Evolutionary conservation across 53 echinoderm and acorn worm genomes (phyloP), one percentile per base, ranked within the genome.

Genomic region (Patiria pectinifera): DNA sequence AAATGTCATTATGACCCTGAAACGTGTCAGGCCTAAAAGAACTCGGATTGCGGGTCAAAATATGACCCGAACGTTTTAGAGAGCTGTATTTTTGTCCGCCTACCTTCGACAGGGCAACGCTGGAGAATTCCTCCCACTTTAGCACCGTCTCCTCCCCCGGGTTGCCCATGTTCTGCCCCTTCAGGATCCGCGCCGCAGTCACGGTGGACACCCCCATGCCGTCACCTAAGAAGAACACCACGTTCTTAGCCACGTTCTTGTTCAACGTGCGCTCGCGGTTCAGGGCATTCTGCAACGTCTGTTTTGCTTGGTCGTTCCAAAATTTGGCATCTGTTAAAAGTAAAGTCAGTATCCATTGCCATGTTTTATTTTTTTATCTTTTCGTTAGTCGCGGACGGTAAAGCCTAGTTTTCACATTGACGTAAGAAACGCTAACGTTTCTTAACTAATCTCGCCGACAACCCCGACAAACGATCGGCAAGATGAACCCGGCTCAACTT

Each of bases 121-220:
- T 70, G 4, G 97, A 94, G 82, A 97, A 97, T 0, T 86, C 61
- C 63, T 97, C 97, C 95, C 95, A 97, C 19, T 87, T 66, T 0
- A 97, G 87, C 14, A 85, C 84, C 22, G 74, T 88, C 84, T 97
- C 97, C 82, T 97, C 97, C 1, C 97, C 97, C 0, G 94, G 53
- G 3, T 84, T 69, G 3, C 96, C 96, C 11, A 66, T 45, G 47
- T 91, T 89, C 87, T 97, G 97, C 2, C 97, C 97, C 71, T 95
- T 92, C 25, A 86, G 85, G 87, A 97, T 97, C 63, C 97, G 87
- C 61, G 95, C 84, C 13, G 97, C 95, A 1, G 97, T 97, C 15
- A 93, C 91, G 49, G 97, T 96, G 4, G 94, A 83, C n/a, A 97
- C 86, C 69, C 94, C 97, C 94, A 96, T 94, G 58, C 97, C 97